Evolutionary conservation across 1,140 invertebrate genomes (phyloP).

Genomic region (Antheraea mylitta): DNA sequence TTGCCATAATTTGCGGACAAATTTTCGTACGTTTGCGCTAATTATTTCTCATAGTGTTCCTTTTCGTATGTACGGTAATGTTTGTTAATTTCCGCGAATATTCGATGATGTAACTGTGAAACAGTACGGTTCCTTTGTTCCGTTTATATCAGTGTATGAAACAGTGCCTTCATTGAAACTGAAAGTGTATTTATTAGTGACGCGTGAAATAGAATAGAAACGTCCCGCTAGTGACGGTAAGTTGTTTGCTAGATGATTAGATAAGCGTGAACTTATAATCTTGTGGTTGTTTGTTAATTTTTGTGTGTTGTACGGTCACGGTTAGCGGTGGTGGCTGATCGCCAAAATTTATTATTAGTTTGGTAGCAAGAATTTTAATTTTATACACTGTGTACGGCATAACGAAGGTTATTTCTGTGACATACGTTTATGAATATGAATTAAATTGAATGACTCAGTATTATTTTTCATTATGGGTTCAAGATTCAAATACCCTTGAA

Average conservation of each 20-base stretch:
- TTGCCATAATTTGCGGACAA: constrained; percentile 17
- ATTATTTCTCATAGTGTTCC: constrained; percentile 32
- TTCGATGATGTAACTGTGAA: constrained; percentile 58
- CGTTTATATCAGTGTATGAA: constrained; percentile 32
- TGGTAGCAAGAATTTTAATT: constrained; percentile 49
- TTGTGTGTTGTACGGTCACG: constrained; percentile 19
- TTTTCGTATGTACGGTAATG: constrained; percentile 16
- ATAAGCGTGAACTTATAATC: constrained; percentile 16
- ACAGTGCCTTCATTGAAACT: constrained; percentile 49
- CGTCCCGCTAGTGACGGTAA: constrained; percentile 27
- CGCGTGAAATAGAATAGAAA: constrained; percentile 33
- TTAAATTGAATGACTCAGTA: constrained; percentile 15
- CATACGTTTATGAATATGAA: constrained; percentile 11
- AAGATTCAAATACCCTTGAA: not conserved
- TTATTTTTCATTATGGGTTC: constrained; percentile 2
- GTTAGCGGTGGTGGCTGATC: constrained; percentile 40
- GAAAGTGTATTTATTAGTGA: constrained; percentile 51
- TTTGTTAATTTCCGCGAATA: constrained; percentile 52
- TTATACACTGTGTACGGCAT: constrained; percentile 36
- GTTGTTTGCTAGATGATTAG: constrained; percentile 18
- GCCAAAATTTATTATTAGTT: constrained; percentile 64
- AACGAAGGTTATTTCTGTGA: constrained; percentile 46
- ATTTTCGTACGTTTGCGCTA: constrained; percentile 33
- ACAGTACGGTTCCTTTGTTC: constrained; percentile 52
- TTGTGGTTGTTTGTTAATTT: constrained; percentile 15